Evolutionary conservation across 2,888 invertebrate species (phyloP).

Genomic region (Eilema griseolum): DNA sequence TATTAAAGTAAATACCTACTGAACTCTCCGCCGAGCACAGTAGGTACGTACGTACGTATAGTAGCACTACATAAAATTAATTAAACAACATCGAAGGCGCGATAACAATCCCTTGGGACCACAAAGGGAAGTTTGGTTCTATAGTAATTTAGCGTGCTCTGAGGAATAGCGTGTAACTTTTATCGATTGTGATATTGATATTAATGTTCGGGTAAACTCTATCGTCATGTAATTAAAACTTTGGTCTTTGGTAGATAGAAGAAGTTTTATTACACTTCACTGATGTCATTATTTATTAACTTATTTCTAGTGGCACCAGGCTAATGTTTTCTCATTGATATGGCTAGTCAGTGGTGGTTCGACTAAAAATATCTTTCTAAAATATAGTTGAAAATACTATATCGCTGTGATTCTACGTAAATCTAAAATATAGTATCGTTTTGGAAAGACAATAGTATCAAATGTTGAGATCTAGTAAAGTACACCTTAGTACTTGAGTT

Average conservation of each 20-base stretch:
- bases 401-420: too few species aligned
- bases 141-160: constrained; percentile 20
- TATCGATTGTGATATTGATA: constrained; percentile 35
- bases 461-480: too few species aligned
- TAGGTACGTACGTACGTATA: neutral
- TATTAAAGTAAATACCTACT: neutral
- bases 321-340: neutral
- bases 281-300: constrained; percentile 6
- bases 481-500: too few species aligned
- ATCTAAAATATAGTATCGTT: too few species aligned
- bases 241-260: constrained; percentile 31
- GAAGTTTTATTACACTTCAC: constrained; percentile 5
- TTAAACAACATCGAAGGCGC: constrained; percentile 42
- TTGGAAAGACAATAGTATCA: too few species aligned
- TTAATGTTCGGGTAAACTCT: constrained; percentile 32
- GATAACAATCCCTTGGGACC: constrained; percentile 41
- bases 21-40: neutral
- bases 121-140: constrained; percentile 29
- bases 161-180: constrained; percentile 29
- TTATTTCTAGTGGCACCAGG: neutral
- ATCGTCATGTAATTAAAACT: constrained; percentile 43
- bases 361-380: too few species aligned
- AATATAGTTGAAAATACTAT: too few species aligned
- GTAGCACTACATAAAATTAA: constrained; percentile 34
- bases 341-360: neutral